A percentile compares a stretch with the other conserved stretches of the same genome.
phyloP scores from a whole-genome alignment of 2,113 vertebrate genomes.

The Stigmatopora argus region DNA sequence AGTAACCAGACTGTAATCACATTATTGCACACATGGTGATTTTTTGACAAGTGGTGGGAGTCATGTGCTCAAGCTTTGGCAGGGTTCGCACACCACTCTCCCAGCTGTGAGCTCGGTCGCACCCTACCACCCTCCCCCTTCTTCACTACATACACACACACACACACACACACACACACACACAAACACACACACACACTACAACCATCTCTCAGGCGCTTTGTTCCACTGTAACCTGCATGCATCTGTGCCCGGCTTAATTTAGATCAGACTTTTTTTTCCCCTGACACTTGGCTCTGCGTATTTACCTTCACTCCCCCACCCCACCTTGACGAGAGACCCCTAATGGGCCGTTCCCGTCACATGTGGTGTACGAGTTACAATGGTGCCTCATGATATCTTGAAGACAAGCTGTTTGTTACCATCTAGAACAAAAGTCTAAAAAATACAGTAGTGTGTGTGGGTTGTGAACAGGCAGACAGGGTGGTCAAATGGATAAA shows the following conservation, averaged over 20 bases:
- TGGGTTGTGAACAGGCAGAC: not conserved
- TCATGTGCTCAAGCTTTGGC: slow-evolving; percentile 97
- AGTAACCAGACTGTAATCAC: slow-evolving; percentile 97
- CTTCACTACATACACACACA: slow-evolving; percentile 10
- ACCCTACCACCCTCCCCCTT: slow-evolving; percentile 7
- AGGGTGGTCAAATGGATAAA: not conserved
- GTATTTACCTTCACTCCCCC: not conserved
- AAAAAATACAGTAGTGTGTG: not conserved
- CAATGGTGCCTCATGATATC: not conserved
- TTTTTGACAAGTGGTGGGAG: slow-evolving; percentile 86
- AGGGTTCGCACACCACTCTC: slow-evolving; percentile 80
- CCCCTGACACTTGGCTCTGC: not conserved
- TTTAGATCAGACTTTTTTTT: slow-evolving; percentile 52
- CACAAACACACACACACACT: not conserved
- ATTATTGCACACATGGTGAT: slow-evolving; percentile 96
- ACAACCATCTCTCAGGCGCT: slow-evolving; percentile 42
- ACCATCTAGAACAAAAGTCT: not conserved
- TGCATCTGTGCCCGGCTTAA: slow-evolving; percentile 50
- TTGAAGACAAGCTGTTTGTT: not conserved
- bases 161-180: slow-evolving; percentile 14
- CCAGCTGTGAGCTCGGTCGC: slow-evolving; percentile 87
- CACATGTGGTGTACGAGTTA: not conserved
- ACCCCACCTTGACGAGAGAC: slow-evolving; percentile 1
- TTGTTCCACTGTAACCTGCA: slow-evolving; percentile 53
- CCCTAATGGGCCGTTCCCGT: not conserved